Evolutionary conservation across 2,888 invertebrate species (phyloP), one percentile per base, ranked within the genome.

Genomic region (Trissolcus brochymenae): DNA sequence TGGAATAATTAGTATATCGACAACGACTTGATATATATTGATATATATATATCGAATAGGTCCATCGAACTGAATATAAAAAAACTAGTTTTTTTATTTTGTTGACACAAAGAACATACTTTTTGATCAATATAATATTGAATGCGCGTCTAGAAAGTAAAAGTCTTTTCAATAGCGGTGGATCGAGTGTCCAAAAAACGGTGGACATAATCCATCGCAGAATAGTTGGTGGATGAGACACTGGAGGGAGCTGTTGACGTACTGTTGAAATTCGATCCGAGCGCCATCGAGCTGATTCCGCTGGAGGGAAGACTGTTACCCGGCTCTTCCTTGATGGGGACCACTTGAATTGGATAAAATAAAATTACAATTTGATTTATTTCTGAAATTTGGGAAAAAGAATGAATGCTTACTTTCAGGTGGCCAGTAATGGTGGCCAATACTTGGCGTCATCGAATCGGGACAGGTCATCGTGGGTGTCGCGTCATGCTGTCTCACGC

Each of bases 241-340:
- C 84, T 82, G 50, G 87, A 76, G 0, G 87, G 78, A 35, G 84
- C 80, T 68, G 86, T 72, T 21, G 86, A 80, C 13, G 84, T 68
- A 9, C 86, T 84, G 79, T 87, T 84, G 82, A 88, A 86, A 46
- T 84, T 83, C 29, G 86, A 81, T 9, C 84, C 81, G 14, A 70
- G n/a, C 25, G 86, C 84, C 41, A 87, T 82, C 60, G 83, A 81
- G 14, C 85, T 82, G 11, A 85, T 84, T 11, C 84, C 84, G 11
- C 84, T 80, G 6, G 85, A 84, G 59, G 81, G 85, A 7, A 87
- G 85, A 64, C 35, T 51, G 41, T 21, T 56, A 11, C 50, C 59
- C 4, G 89, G 88, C 35, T 89, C 89, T 40, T 89, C 89, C 77
- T 89, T 89, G 16, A 89, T 83, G 81, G 86, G 87, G 67, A 49